Percentiles rank a stretch among this genome's conserved stretches.
Evolutionary conservation across 2,797 vertebrate species (phyloP).

Genomic region (Crypturellus tataupa): DNA sequence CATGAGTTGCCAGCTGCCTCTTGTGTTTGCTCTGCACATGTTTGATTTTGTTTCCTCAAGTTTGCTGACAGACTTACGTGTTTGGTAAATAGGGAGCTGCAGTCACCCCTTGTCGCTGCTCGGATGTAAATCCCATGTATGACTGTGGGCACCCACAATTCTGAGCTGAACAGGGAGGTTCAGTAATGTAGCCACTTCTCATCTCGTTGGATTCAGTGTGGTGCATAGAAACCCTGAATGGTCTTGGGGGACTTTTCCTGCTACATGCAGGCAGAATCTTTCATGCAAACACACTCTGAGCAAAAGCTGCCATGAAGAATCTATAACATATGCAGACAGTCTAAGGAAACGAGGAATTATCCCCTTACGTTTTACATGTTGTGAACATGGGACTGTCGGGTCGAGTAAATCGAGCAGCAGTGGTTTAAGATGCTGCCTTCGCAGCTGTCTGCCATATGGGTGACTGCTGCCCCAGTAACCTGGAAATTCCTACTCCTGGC

Average conservation of each 20-base stretch:
- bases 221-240: neutral
- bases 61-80: accelerated
- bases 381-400: neutral
- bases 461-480: neutral
- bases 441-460: neutral
- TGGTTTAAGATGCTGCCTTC: neutral
- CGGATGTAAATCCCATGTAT: accelerated
- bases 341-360: neutral
- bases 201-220: neutral
- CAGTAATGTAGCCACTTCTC: neutral
- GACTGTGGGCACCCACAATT: neutral
- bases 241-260: neutral
- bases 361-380: neutral
- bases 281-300: neutral
- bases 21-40: neutral
- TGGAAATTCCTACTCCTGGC: neutral
- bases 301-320: neutral
- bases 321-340: neutral
- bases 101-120: accelerated
- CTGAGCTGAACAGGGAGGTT: neutral
- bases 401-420: neutral
- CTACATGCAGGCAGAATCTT: neutral
- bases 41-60: neutral
- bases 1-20: neutral
- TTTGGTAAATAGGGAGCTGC: neutral